Conservation (phyloP, 2,113 vertebrate genomes). For the Pseudolaguvia tuberculata region DNA sequence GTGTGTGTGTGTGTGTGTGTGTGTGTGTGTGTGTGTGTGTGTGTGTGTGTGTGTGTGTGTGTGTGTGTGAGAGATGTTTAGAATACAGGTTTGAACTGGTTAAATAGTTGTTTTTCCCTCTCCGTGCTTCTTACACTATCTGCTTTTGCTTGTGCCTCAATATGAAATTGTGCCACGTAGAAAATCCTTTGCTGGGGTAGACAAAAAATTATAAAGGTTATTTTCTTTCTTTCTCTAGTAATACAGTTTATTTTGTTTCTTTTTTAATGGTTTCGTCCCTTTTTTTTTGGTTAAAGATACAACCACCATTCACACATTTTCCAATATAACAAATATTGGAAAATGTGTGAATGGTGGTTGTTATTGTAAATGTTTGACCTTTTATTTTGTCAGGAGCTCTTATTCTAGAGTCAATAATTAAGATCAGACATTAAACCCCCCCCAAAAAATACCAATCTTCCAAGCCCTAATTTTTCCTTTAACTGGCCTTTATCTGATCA, state of each 20-base stretch:
- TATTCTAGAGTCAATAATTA: no score
- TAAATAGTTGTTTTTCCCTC: background rate
- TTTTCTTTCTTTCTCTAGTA: background rate
- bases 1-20: no score
- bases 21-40: no score
- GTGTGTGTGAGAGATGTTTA: constrained; percentile 27
- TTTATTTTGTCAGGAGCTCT: no score
- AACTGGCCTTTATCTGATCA: no score
- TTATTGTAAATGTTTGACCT: no score
- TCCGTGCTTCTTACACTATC: constrained; percentile 6
- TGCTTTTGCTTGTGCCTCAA: constrained; percentile 12
- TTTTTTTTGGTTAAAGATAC: background rate
- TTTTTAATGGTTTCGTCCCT: background rate
- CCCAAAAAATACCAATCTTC: no score
- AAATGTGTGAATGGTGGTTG: background rate
- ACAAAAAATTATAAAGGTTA: no score
- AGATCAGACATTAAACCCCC: no score
- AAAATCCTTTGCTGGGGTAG: constrained; percentile 25
- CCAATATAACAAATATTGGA: background rate
- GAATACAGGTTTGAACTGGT: constrained; percentile 21
- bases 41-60: no score
- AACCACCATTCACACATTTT: background rate
- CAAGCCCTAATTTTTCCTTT: no score
- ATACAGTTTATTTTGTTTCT: background rate
- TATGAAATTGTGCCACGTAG: constrained; percentile 14